Base-by-base conservation (phyloP, 2,888 invertebrate genomes). In the Diplolepis rosae region DNA sequence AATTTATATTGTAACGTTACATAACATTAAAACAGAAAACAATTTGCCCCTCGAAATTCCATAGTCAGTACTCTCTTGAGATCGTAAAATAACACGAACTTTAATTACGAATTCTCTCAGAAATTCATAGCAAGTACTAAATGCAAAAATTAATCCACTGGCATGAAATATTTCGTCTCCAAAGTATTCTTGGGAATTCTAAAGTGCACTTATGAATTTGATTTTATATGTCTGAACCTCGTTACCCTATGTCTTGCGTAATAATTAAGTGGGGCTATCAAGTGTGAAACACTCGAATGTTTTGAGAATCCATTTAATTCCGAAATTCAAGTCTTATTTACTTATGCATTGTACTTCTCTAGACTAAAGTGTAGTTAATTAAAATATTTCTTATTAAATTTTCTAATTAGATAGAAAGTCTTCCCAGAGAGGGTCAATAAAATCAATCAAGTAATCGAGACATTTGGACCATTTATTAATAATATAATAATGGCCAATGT, bases 141-240 rank as follows among this genome's bases (percentile, higher is more conserved):
- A 61, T 61, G 35, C 22, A 32, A 13, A 5, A 56, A 22, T 56
- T 56, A 32, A 56, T 56, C 32, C 32, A 13, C n/a, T 1, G n/a
- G 13, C 22, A 13, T 35, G 61, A 61, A 61, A 61, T 61, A 61
- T 32, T 35, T 39, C 61, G 39, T 39, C 24, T 5, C 13, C 35
- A 24, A 61, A 61, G 35, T 39, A 39, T 39, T 61, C 61, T 61
- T 39, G 39, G 61, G 61, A 61, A 61, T 27, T 61, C 24, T n/a
- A 13, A 35, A 61, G 61, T 39, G 61, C 61, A 61, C 61, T 22
- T 61, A 35, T 61, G 35, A 61, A 61, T 32, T 56, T 22, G 32
- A 56, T 35, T 39, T 39, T 35, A 39, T 61, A n/a, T n/a, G n/a
- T n/a, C n/a, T n/a, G 24, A 35, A 61, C 28, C 28, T 54, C 4